phyloP scores from a whole-genome alignment of 2,797 vertebrate species.

The Huso huso region DNA sequence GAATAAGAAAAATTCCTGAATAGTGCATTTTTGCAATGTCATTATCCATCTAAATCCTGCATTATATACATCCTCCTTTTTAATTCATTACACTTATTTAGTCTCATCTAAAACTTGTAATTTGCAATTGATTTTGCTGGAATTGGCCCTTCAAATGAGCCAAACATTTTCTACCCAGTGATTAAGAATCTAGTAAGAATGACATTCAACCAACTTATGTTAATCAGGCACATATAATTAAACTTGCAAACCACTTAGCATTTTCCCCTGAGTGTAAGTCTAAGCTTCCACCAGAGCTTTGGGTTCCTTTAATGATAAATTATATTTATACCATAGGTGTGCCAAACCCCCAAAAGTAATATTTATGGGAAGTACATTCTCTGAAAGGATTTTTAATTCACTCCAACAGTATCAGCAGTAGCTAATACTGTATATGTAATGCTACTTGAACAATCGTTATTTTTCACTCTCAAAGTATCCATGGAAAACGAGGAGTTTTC shows the following conservation, averaged over 20 bases:
- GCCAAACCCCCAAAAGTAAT: no score
- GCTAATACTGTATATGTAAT: no score
- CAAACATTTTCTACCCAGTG: no score
- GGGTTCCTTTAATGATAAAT: no score
- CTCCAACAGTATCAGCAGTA: no score
- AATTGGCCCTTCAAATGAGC: slow-evolving; percentile 59
- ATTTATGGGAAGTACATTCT: no score
- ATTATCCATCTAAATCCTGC: slow-evolving; percentile 49
- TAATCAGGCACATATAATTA: slow-evolving; percentile 39
- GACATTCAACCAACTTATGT: slow-evolving; percentile 26
- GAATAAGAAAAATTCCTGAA: slow-evolving; percentile 34
- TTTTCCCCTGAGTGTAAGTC: slow-evolving; percentile 35
- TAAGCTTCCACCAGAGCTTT: neutral
- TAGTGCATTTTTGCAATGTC: slow-evolving; percentile 27
- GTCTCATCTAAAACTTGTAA: slow-evolving; percentile 51
- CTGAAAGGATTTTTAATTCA: no score
- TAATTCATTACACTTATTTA: slow-evolving; percentile 60
- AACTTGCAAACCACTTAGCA: slow-evolving; percentile 36
- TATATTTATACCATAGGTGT: no score
- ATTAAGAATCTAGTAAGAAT: slow-evolving; percentile 43
- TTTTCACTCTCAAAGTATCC: no score
- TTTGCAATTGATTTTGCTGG: slow-evolving; percentile 57
- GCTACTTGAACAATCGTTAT: no score
- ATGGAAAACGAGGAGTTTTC: no score
- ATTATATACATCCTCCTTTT: slow-evolving; percentile 63